Conservation (phyloP, 2,888 invertebrate species). For the Pharmacophagus antenor region DNA sequence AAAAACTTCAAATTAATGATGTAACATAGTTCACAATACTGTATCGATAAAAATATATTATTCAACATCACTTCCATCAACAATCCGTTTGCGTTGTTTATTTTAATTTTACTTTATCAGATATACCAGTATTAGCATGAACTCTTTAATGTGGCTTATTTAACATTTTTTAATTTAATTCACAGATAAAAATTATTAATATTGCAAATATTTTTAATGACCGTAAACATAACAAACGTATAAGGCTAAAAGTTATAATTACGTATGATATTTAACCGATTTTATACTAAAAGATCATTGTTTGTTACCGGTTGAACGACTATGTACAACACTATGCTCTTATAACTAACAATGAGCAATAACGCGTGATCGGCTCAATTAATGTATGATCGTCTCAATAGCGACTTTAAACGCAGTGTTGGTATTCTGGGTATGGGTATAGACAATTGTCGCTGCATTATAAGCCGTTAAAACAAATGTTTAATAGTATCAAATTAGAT, state of each 20-base stretch:
- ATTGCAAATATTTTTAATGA: background rate
- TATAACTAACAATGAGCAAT: conserved; percentile 13
- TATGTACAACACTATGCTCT: conserved; percentile 12
- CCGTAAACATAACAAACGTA: background rate
- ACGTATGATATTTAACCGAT: background rate
- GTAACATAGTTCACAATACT: background rate
- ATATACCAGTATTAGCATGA: background rate
- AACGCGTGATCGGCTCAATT: conserved; percentile 13
- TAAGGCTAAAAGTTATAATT: background rate
- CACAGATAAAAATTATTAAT: background rate
- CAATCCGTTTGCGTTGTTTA: background rate
- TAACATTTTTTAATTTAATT: background rate
- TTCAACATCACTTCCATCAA: background rate
- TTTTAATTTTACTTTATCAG: background rate
- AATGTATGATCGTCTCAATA: conserved; percentile 12
- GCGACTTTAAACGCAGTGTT: background rate
- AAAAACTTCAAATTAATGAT: conserved; percentile 15
- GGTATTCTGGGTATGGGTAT: background rate
- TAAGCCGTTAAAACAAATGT: too few relatives aligned
- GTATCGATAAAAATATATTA: conserved; percentile 13
- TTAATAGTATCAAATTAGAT: too few relatives aligned
- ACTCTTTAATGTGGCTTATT: background rate
- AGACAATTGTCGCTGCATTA: too few relatives aligned
- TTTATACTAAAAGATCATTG: conserved; percentile 9
- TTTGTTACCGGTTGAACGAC: background rate